Conservation (phyloP, 2,797 vertebrate species). For the Oreortyx pictus region DNA sequence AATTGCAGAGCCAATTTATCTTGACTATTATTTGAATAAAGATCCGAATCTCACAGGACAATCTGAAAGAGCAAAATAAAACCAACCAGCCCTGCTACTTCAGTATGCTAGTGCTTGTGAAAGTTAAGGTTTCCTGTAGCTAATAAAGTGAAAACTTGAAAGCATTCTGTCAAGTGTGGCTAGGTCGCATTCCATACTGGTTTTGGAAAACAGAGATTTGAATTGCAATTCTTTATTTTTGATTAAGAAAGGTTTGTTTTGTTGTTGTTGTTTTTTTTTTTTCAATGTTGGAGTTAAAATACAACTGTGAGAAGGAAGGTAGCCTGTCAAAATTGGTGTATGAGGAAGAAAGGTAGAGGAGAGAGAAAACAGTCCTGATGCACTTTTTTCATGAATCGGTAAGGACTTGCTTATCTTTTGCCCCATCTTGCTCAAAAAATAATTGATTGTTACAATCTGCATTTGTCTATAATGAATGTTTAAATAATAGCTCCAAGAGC, state of each 20-base stretch:
- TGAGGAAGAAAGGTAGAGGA: neutral
- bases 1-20: neutral
- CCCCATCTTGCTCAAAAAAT: neutral
- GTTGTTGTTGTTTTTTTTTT: neutral
- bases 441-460: neutral
- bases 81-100: neutral
- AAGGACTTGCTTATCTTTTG: neutral
- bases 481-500: neutral
- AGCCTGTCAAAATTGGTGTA: neutral
- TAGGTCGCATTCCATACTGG: neutral
- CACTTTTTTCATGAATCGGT: neutral
- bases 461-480: rapidly evolving
- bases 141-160: neutral
- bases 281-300: neutral
- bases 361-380: neutral
- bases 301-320: neutral
- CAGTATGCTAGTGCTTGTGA: neutral
- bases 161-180: neutral
- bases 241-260: neutral
- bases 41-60: neutral
- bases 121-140: neutral
- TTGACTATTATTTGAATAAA: neutral
- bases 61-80: neutral
- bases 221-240: neutral
- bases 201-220: neutral